A percentile compares a stretch with the other conserved stretches of the same genome.
These are phyloP conservation scores for Prosapia bicincta DNA, from an alignment of 2,888 invertebrate genomes.

Conservation along the genomic window DNA sequence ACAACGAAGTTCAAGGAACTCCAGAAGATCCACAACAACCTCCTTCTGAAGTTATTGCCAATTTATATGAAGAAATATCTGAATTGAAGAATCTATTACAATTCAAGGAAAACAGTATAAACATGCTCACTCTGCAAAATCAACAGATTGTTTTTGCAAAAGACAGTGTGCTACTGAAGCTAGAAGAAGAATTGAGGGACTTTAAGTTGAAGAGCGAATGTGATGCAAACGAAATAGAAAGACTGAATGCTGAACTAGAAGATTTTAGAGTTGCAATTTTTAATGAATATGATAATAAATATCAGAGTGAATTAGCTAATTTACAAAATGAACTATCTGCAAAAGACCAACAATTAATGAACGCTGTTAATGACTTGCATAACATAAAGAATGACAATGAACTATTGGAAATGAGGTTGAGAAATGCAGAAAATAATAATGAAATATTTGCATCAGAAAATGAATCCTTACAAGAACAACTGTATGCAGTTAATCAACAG, in stretches of 20 bases:
- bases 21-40: background rate
- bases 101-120: conserved; percentile 24
- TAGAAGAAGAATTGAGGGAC: conserved; percentile 14
- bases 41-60: background rate
- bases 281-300: conserved; percentile 10
- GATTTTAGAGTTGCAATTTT: conserved; percentile 24
- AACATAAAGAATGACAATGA: conserved; percentile 56
- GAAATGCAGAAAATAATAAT: conserved; percentile 48
- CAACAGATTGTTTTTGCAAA: conserved; percentile 15
- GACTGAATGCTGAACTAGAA: conserved; percentile 21
- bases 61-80: conserved; percentile 22
- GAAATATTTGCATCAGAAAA: conserved; percentile 13
- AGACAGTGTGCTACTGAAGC: conserved; percentile 18
- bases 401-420: conserved; percentile 65
- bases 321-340: conserved; percentile 28
- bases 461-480: conserved; percentile 9
- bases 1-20: background rate
- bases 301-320: conserved; percentile 30
- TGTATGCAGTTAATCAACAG: conserved; percentile 8
- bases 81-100: conserved; percentile 20
- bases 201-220: conserved; percentile 7
- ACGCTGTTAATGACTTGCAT: conserved; percentile 50
- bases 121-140: conserved; percentile 21
- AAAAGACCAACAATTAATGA: conserved; percentile 47
- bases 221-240: conserved; percentile 13